Conservation (phyloP, 2,113 vertebrate species). For the Ceyx cyanopectus region DNA sequence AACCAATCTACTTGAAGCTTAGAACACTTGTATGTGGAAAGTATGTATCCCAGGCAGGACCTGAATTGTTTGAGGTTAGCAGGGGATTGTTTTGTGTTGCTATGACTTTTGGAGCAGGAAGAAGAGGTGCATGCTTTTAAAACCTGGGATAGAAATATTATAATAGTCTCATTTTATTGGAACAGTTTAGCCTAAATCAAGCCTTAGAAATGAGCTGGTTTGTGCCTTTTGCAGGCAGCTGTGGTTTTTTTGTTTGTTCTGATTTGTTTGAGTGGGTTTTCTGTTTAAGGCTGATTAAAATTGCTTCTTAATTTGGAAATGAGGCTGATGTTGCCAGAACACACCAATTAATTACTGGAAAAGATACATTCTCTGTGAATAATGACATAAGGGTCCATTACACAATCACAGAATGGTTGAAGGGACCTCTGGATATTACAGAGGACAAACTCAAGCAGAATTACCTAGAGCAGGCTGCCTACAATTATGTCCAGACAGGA, state of each 20-base stretch:
- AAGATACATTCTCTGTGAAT: not conserved
- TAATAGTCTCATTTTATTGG: not conserved
- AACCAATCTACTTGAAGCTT: not conserved
- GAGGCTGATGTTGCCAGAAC: not conserved
- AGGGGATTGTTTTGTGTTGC: not conserved
- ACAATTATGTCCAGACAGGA: not conserved
- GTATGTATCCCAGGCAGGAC: not conserved
- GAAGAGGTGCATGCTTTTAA: not conserved
- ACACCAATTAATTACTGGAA: not conserved
- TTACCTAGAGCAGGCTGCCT: not conserved
- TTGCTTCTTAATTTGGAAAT: not conserved
- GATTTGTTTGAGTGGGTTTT: not conserved
- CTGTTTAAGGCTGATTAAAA: slow-evolving; percentile 9
- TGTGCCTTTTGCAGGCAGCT: not conserved
- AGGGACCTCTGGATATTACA: not conserved
- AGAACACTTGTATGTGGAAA: not conserved
- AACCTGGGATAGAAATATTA: not conserved
- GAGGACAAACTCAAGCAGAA: not conserved
- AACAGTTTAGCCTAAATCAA: not conserved
- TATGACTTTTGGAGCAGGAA: not conserved
- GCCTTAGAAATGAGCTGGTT: not conserved
- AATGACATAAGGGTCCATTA: not conserved
- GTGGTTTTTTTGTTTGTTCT: not conserved
- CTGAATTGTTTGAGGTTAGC: not conserved
- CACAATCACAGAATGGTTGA: not conserved